Conservation (phyloP, 2,113 vertebrate genomes). For the Solea solea region DNA sequence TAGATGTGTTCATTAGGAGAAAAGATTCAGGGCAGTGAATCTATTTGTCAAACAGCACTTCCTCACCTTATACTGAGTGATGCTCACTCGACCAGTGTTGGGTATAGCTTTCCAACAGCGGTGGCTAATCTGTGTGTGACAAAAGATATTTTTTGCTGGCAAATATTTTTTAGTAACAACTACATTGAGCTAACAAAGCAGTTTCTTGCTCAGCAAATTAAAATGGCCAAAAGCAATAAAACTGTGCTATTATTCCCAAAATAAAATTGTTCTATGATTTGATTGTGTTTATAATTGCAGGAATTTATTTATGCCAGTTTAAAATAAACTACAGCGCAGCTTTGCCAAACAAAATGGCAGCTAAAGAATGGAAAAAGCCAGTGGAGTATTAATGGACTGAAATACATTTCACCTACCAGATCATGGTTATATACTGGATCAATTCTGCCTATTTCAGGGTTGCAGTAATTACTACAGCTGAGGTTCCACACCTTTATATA, state of each 20-base stretch:
- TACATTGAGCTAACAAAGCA: constrained; percentile 68
- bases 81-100: constrained; percentile 79
- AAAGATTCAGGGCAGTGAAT: constrained; percentile 52
- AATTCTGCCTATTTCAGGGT: constrained; percentile 6
- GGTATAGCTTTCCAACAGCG: constrained; percentile 81
- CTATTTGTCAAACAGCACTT: constrained; percentile 75
- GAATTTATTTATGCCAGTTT: constrained; percentile 27
- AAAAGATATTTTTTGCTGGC: constrained; percentile 80
- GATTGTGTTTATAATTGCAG: constrained; percentile 17
- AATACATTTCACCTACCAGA: constrained; percentile 37
- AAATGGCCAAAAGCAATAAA: constrained; percentile 37
- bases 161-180: constrained; percentile 73
- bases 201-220: constrained; percentile 40
- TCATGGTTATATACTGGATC: constrained; percentile 5
- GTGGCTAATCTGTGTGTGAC: constrained; percentile 81
- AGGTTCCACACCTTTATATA: too few relatives aligned
- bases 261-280: not conserved
- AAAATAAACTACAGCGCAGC: constrained; percentile 29
- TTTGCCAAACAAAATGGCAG: constrained; percentile 25
- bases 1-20: constrained; percentile 59
- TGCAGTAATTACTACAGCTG: not conserved
- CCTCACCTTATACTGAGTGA: constrained; percentile 79
- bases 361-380: constrained; percentile 2
- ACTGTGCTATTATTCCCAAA: constrained; percentile 4
- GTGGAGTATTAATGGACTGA: constrained; percentile 12